A percentile compares a stretch with the other conserved stretches of the same genome.
phyloP scores from a whole-genome alignment of 1,140 invertebrate species.

The Drosophila tropicalis region DNA sequence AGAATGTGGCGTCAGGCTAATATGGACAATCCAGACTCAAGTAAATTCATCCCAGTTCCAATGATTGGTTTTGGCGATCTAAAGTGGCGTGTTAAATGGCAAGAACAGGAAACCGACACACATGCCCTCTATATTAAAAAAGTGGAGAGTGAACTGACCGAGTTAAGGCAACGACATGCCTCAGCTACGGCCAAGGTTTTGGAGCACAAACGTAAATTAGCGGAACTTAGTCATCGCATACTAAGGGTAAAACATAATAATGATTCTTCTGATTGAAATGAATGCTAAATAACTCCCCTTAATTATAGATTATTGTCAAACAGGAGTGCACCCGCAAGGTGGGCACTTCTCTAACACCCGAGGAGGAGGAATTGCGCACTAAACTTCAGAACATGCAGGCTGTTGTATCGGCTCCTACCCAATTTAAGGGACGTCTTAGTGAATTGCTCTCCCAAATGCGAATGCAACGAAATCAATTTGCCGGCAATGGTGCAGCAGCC shows the following conservation, averaged over 20 bases:
- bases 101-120: slow-evolving; percentile 91
- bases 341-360: slow-evolving; percentile 92
- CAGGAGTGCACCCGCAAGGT: slow-evolving; percentile 94
- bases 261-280: background rate
- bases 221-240: slow-evolving; percentile 90
- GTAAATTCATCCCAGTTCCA: slow-evolving; percentile 94
- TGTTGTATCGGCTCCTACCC: slow-evolving; percentile 94
- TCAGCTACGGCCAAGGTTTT: slow-evolving; percentile 88
- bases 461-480: slow-evolving; percentile 88
- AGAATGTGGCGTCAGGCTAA: slow-evolving; percentile 95
- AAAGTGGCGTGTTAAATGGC: slow-evolving; percentile 92
- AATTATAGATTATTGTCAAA: slow-evolving; percentile 89
- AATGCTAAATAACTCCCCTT: background rate
- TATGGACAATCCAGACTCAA: slow-evolving; percentile 95
- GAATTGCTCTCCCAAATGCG: slow-evolving; percentile 94
- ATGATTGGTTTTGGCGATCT: slow-evolving; percentile 93
- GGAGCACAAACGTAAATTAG: slow-evolving; percentile 89
- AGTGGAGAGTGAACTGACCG: slow-evolving; percentile 90
- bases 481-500: slow-evolving; percentile 81
- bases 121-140: slow-evolving; percentile 90
- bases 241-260: slow-evolving; percentile 85
- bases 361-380: slow-evolving; percentile 93
- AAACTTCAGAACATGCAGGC: slow-evolving; percentile 93
- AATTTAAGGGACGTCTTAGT: slow-evolving; percentile 95
- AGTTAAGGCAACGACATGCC: slow-evolving; percentile 89